phyloP scores from a whole-genome alignment of 2,888 invertebrate species.

The Napeogenes sylphis region DNA sequence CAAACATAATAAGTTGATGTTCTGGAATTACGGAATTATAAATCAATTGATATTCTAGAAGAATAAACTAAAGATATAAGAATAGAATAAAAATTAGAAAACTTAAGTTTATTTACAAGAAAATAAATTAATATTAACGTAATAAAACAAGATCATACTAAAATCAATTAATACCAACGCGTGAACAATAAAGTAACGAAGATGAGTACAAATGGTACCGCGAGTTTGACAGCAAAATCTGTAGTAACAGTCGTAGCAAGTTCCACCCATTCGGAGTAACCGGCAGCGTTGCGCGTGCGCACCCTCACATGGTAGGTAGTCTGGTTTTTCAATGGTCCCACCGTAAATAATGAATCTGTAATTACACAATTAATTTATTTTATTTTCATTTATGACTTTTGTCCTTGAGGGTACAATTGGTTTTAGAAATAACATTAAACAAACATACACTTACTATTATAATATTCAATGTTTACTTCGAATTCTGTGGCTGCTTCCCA shows the following conservation, averaged over 20 bases:
- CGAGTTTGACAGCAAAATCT: slow-evolving; percentile 35
- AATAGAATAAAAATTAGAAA: slow-evolving; percentile 12
- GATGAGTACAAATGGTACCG: slow-evolving; percentile 37
- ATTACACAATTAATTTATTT: slow-evolving; percentile 12
- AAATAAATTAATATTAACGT: slow-evolving; percentile 6
- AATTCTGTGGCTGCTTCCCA: slow-evolving; percentile 51
- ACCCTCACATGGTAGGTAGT: slow-evolving; percentile 60
- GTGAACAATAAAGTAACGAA: slow-evolving; percentile 36
- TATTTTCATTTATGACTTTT: slow-evolving; percentile 6
- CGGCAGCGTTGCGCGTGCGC: slow-evolving; percentile 59
- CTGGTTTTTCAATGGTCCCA: slow-evolving; percentile 50
- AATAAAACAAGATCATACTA: not conserved
- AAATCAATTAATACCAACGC: slow-evolving; percentile 28
- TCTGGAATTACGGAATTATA: too few relatives aligned
- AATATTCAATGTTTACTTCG: slow-evolving; percentile 40
- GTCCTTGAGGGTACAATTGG: not conserved
- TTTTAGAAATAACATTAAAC: too few relatives aligned
- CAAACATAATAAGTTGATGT: not conserved
- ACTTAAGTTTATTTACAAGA: slow-evolving; percentile 19
- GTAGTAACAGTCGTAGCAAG: slow-evolving; percentile 42
- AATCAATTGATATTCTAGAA: too few relatives aligned
- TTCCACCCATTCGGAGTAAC: slow-evolving; percentile 60
- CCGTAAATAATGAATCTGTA: slow-evolving; percentile 42
- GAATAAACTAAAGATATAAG: not conserved
- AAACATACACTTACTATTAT: slow-evolving; percentile 41